Base-by-base conservation (phyloP, 2,888 invertebrate species). In the Leptinotarsa juncta region DNA sequence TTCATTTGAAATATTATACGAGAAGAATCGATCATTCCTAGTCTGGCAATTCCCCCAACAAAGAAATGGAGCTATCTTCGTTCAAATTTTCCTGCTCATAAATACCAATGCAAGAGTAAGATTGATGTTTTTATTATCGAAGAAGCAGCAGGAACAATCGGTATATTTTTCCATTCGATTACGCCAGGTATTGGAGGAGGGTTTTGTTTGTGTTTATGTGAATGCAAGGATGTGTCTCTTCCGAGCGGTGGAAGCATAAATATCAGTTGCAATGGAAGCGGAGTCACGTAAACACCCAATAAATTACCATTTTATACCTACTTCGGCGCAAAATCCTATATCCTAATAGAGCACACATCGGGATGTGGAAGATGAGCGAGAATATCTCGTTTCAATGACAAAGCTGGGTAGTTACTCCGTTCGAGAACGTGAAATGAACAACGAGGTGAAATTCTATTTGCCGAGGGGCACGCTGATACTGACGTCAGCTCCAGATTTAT, bases 231-330 rank as follows among this genome's bases (percentile, higher is more conserved):
- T 69, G 67, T 79, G 78, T 78, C 78, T 76, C 68, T 73, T 67
- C 68, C 53, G 73, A 60, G 73, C 3, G 42, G 71, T 65, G 70
- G 76, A 50, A 66, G 70, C 75, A 78, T 78, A 80, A 77, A 77
- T 78, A 77, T 72, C 72, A 68, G 75, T 55, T 65, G 53, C 50
- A 67, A 68, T 53, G 32, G 65, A 48, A 72, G 67, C 57, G 67
- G 50, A 77, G 78, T 79, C 80, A 80, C 79, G 79, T 80, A 80
- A 77, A 78, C 72, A 78, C 75, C 71, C 74, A 70, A 78, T 80
- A 80, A 80, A 77, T 80, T 77, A 75, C 77, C 65, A 62, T 75
- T 76, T 66, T 65, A 71, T 65, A 53, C 67, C 71, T 65, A 69
- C 68, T 62, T 67, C 60, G 48, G 18, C 50, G 18, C 26, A 55